Base-by-base conservation (phyloP, 2,888 invertebrate genomes). In the Lasioglossum figueresi region DNA sequence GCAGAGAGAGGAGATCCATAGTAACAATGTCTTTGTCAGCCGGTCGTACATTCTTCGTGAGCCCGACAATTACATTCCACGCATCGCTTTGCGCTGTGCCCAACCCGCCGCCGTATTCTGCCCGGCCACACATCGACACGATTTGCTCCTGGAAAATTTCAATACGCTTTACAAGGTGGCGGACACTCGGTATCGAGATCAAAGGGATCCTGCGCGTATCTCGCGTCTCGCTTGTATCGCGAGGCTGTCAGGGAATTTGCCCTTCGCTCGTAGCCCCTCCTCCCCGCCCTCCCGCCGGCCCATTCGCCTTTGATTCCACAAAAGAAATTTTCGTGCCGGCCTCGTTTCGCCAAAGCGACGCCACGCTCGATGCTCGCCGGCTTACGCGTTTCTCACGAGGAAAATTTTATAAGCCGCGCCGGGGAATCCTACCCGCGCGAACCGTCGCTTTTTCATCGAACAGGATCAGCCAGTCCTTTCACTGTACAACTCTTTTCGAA, bases 121-220 rank as follows among this genome's bases (percentile, higher is more conserved):
- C 79, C 86, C 76, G 86, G 81, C 86, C 82, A 84, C 87, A 85
- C 85, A 83, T 87, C 81, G 86, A 74, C 85, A 80, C 83, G 79
- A 87, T 87, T 89, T 86, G 89, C 90, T 90, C 90, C 88, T 91
- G 88, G 90, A 88, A 91, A 91, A 91, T 91, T 91, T 91, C 91
- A 88, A 91, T 91, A 88, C 91, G 91, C 91, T 88, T 91, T 91
- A 89, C 88, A 88, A 92, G 91, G 89, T 90, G 91, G 88, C 89
- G 91, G 88, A 91, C 91, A 90, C 90, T 91, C 92, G 90, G 88
- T 89, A 89, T 87, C 90, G 84, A 89, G 88, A 93, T 93, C 93
- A 93, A 93, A 93, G 92, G 84, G 88, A 90, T 84, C 87, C 83
- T 83, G 77, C 82, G 85, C 90, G 89, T 90, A 89, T 89, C 85